phyloP scores from a whole-genome alignment of 2,113 vertebrate species.

The Cyanocitta stelleri region DNA sequence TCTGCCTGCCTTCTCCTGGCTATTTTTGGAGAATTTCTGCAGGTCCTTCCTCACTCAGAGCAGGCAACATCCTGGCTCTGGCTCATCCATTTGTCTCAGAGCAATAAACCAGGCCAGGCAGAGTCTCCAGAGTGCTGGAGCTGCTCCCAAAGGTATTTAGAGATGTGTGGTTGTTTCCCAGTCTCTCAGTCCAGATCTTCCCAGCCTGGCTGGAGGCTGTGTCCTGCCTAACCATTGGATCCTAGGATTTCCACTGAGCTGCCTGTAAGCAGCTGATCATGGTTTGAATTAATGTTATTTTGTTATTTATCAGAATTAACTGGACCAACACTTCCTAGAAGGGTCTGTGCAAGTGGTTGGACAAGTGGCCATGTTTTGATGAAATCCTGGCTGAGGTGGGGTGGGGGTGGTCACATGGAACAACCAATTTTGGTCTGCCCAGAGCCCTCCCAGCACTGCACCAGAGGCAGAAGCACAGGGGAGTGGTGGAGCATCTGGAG shows the following conservation, averaged over 20 bases:
- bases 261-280: background rate
- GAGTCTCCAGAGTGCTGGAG: background rate
- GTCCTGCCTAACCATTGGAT: background rate
- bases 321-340: background rate
- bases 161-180: background rate
- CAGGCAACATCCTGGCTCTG: accelerated
- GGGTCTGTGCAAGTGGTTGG: background rate
- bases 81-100: background rate
- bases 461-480: background rate
- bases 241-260: background rate
- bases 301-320: background rate
- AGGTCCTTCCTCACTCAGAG: background rate
- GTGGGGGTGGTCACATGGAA: background rate
- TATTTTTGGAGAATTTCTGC: background rate
- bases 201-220: background rate
- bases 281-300: background rate
- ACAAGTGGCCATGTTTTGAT: background rate
- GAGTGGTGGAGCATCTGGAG: background rate
- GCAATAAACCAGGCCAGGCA: background rate
- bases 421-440: background rate
- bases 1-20: background rate
- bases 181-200: background rate
- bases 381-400: background rate
- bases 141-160: background rate
- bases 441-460: background rate